Base-by-base conservation (phyloP, 2,797 vertebrate genomes). In the Crypturellus tataupa region DNA sequence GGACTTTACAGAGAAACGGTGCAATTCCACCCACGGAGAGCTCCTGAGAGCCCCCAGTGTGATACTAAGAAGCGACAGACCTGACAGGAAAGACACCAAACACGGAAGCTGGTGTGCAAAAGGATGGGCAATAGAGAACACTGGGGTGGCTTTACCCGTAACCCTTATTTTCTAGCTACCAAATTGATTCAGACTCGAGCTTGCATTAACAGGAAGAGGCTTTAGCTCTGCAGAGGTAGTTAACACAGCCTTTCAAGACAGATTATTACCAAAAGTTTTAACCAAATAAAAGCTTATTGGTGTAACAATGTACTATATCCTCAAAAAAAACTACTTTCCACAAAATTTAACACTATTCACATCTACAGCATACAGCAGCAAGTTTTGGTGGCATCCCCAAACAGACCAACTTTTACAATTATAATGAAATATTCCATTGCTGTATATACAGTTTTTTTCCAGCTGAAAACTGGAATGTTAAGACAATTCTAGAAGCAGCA, bases 31-130 rank as follows among this genome's bases (percentile, higher is more conserved):
- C 13, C 42, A 5, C 11, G 3, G 6, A 10, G 9, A 58, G 46
- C 6, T 16, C 19, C 27, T 63, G 33, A 46, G 19, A 37, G 63
- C 8, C 24, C 53, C 46, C 72, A 70, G 11, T 0, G 19, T 4
- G 42, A 15, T 5, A 13, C 59, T 37, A 33, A 49, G 29, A 21
- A 65, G 62, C 31, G 46, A 19, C 14, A 39, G 37, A 39, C 4
- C 6, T 33, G 44, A 2, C 10, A 11, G 1, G 42, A 13, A 42
- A 39, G 15, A 14, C 3, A 6, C 10, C 0, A 2, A 63, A 56
- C 5, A 17, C 33, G 3, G 39, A 9, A 24, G 67, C 13, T 12
- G 29, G 40, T 0, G 0, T 6, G 27, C 5, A 20, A 24, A 53
- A 35, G 12, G 53, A 7, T 10, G 20, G 31, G 5, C 4, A 7